Percentiles rank a stretch among this genome's conserved stretches.
Conservation (phyloP, 2,113 vertebrate genomes). For the Pygoscelis adeliae region DNA sequence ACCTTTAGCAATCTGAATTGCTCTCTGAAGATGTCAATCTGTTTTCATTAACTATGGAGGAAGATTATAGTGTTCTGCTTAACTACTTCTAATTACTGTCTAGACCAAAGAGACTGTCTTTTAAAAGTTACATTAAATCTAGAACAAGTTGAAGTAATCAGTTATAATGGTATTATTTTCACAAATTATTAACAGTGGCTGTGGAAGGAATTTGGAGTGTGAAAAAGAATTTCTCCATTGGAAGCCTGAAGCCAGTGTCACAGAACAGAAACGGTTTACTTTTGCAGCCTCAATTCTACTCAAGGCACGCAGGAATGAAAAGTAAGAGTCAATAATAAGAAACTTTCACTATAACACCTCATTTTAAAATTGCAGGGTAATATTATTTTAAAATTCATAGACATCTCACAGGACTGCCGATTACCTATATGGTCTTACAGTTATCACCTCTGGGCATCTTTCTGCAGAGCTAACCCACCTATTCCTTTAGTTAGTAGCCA, state of each 20-base stretch:
- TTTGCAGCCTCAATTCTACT: conserved; percentile 74
- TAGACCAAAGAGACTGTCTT: neutral
- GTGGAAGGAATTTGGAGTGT: conserved; percentile 74
- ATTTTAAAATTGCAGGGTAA: neutral
- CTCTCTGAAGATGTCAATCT: neutral
- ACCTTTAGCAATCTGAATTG: neutral
- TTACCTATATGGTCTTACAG: neutral
- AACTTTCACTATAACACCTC: neutral
- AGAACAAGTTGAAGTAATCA: neutral
- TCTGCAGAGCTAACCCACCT: neutral
- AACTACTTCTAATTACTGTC: neutral
- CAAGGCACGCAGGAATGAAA: conserved; percentile 72
- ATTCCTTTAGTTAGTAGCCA: neutral
- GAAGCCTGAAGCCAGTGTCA: conserved; percentile 42
- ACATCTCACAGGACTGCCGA: neutral
- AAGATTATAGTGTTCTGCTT: neutral
- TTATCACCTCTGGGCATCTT: neutral
- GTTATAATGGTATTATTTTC: conserved; percentile 20
- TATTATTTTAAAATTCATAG: neutral
- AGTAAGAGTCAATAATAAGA: conserved; percentile 59
- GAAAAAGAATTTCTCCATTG: conserved; percentile 62
- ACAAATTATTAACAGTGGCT: conserved; percentile 64
- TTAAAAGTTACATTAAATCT: neutral
- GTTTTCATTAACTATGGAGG: neutral
- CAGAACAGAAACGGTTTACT: conserved; percentile 56